Conservation (phyloP, 2,888 invertebrate genomes). For the Sinhomidia bicolor region DNA sequence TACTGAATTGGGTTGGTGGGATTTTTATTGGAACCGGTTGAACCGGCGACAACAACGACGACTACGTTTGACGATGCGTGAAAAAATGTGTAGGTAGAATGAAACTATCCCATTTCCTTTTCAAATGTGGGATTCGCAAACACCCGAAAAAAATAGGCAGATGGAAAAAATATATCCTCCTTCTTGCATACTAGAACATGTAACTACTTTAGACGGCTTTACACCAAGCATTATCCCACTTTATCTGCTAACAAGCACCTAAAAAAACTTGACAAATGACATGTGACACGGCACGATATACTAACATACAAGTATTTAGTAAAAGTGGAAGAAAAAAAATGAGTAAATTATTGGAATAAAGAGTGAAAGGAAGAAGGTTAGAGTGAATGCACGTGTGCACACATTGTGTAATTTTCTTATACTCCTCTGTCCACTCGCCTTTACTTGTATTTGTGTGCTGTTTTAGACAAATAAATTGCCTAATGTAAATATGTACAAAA, state of each 20-base stretch:
- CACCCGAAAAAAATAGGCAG: neutral
- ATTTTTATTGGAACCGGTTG: slow-evolving; percentile 35
- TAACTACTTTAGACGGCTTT: neutral
- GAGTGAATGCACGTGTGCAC: too few relatives aligned
- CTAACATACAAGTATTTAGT: neutral
- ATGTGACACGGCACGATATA: too few relatives aligned
- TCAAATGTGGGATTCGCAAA: neutral
- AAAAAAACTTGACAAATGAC: slow-evolving; percentile 37
- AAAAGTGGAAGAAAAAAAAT: neutral
- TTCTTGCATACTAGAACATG: neutral
- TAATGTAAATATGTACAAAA: too few relatives aligned
- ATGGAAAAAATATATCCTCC: slow-evolving; percentile 1
- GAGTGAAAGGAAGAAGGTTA: neutral
- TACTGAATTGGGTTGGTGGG: neutral
- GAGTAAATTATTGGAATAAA: neutral
- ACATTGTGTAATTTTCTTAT: too few relatives aligned
- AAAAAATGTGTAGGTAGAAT: slow-evolving; percentile 40
- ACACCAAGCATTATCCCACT: slow-evolving; percentile 4
- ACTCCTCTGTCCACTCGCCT: too few relatives aligned
- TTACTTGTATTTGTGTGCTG: too few relatives aligned
- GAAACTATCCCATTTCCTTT: slow-evolving; percentile 35
- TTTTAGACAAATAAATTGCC: too few relatives aligned
- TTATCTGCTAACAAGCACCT: neutral
- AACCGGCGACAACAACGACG: slow-evolving; percentile 18
- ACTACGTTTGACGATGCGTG: slow-evolving; percentile 21